phyloP scores from a whole-genome alignment of 1,140 invertebrate species.

The Colletes gigas region DNA sequence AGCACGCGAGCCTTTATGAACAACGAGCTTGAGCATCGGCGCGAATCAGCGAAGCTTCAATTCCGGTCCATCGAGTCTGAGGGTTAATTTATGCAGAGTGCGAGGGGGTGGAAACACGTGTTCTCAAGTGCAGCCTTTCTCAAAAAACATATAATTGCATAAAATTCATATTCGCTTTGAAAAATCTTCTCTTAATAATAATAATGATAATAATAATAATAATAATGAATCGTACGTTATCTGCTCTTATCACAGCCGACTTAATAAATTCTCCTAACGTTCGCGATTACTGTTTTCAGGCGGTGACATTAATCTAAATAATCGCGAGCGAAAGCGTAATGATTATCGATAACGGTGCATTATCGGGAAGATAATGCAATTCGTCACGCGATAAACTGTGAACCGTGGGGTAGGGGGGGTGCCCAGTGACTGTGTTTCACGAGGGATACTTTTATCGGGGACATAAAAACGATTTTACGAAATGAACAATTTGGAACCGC shows the following conservation, averaged over 20 bases:
- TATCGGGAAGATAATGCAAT: neutral
- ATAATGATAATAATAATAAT: too few species aligned
- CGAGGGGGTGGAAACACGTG: neutral
- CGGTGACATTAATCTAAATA: neutral
- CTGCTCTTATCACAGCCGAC: too few species aligned
- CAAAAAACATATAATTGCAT: too few species aligned
- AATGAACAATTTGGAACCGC: constrained; percentile 13
- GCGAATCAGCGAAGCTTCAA: constrained; percentile 46
- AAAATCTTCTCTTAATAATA: too few species aligned
- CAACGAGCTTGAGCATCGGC: constrained; percentile 54
- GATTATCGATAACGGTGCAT: neutral
- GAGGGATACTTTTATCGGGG: neutral
- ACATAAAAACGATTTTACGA: constrained; percentile 17
- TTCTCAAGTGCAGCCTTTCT: neutral
- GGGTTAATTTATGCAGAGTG: constrained; percentile 27
- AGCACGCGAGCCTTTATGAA: constrained; percentile 55
- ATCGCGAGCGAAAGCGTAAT: neutral
- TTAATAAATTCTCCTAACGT: neutral
- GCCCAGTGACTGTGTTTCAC: neutral
- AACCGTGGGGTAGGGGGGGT: too few species aligned
- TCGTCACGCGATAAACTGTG: constrained; percentile 6
- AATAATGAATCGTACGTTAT: neutral
- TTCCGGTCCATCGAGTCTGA: constrained; percentile 16
- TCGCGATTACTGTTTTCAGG: neutral
- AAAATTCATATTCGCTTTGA: too few species aligned